Evolutionary conservation across 2,888 invertebrate genomes (phyloP), one percentile per base, ranked within the genome.

Genomic region (Galerucella pusilla): DNA sequence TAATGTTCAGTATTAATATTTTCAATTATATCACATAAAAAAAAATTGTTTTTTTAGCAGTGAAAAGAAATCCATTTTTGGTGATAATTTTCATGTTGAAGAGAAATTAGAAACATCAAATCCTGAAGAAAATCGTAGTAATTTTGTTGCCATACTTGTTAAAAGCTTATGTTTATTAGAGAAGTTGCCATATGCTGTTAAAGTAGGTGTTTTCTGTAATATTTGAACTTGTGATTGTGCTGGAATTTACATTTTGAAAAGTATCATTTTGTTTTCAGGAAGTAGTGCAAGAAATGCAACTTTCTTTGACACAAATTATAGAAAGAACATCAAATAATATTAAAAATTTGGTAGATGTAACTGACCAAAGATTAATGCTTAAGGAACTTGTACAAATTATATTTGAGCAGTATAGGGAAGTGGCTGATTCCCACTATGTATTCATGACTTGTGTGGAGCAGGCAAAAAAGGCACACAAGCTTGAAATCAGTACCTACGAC

Each of bases 141-240:
- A 93, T 84, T 94, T 93, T 77, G 92, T 96, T 84, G 93, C 94
- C 83, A 92, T 94, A 82, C 90, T 97, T 61, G 92, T 97, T 0
- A 96, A 97, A 85, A 96, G 97, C 77, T 90, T 97, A 69, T 94
- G 94, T 14, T 91, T 95, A 75, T 88, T 97, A 77, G 93, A 94
- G 69, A 95, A 95, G 86, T 90, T 97, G 81, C 94, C 95, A 70
- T 96, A 95, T 82, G 94, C 96, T 28, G 91, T 97, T 54, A 96
- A 96, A 90, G 94, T 94, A 86, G 81, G 85, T 81, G 75, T 59
- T n/a, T 59, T 60, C 49, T 54, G 59, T 60, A 45, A 66, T 25
- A 65, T 46, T 14, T 52, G 12, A 64, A 65, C 35, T 74, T 66
- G 66, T 67, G 16, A 20, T 57, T 54, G 16, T 46, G 54, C 35